Evolutionary conservation across 2,113 vertebrate species (phyloP), one percentile per base, ranked within the genome.

Genomic region (Amphiprion ocellaris): DNA sequence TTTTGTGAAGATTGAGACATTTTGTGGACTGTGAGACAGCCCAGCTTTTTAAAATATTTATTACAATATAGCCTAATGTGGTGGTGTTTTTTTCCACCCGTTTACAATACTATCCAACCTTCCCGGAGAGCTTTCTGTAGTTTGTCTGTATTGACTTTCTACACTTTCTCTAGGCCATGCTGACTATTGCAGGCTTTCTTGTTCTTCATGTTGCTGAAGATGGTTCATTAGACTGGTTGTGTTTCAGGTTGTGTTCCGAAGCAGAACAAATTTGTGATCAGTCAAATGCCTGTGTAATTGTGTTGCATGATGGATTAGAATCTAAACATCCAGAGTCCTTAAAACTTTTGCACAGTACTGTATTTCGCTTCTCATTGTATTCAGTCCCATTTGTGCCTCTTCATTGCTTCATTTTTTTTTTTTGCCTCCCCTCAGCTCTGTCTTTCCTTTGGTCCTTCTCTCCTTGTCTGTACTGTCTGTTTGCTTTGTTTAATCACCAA

Each of bases 401-500:
- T 5, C 1, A 0, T 69, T 21, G 0, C 24, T 19, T 5, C 55
- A 73, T 50, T 39, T 30, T 15, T 50, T 2, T 64, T 37, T 69
- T 15, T 63, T 54, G 26, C 21, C 69, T 64, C 59, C 15, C 26
- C 17, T 71, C 66, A 10, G 19, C 63, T 52, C 80, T 62, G 58
- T 68, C 50, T 74, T 44, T 72, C 56, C 52, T 67, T 33, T 49
- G 63, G 28, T 16, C 60, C 26, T 60, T 53, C 70, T 75, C 54
- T 77, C 37, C 62, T 76, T 61, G 72, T 89, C 69, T 70, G 8
- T 72, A 7, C 49, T 75, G 81, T 82, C 83, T 86, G 81, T 86
- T 84, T 86, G 76, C 69, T 82, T 87, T 81, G 84, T 90, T 87
- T 87, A 90, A 92, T 85, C 79, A 54, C 71, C 84, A 55, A 79